phyloP scores from a whole-genome alignment of 1,140 invertebrate species.

The Carposina sasakii region DNA sequence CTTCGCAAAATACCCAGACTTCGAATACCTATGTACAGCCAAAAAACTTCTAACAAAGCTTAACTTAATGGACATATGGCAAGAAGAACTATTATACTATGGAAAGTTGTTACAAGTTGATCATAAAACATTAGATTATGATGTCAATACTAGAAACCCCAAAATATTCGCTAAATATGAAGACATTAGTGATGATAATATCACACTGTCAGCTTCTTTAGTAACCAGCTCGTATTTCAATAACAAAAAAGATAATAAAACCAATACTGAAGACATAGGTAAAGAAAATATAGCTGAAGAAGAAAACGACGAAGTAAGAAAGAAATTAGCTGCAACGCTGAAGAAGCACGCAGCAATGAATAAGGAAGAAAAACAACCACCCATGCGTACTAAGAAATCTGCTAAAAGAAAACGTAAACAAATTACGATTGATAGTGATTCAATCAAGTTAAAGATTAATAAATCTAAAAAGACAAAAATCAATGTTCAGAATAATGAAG shows the following conservation, averaged over 20 bases:
- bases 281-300: conserved; percentile 24
- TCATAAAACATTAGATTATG: conserved; percentile 49
- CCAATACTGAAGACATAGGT: conserved; percentile 21
- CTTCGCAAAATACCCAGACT: conserved; percentile 59
- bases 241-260: conserved; percentile 22
- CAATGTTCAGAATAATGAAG: conserved; percentile 16
- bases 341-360: conserved; percentile 62
- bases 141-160: conserved; percentile 36
- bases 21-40: conserved; percentile 56
- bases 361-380: conserved; percentile 37
- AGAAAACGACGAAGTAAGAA: conserved; percentile 20
- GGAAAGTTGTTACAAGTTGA: conserved; percentile 58
- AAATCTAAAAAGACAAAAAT: conserved; percentile 24
- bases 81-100: conserved; percentile 57
- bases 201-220: conserved; percentile 41
- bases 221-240: conserved; percentile 64
- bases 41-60: conserved; percentile 51
- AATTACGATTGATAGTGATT: conserved; percentile 32
- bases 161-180: conserved; percentile 49
- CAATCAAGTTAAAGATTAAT: conserved; percentile 26
- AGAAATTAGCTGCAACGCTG: conserved; percentile 51
- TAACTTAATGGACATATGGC: conserved; percentile 56
- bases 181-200: conserved; percentile 45
- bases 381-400: conserved; percentile 35
- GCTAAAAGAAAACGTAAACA: conserved; percentile 48